A percentile compares a stretch with the other conserved stretches of the same genome.
Conservation (phyloP, 2,797 vertebrate genomes). For the Buphagus erythrorhynchus region DNA sequence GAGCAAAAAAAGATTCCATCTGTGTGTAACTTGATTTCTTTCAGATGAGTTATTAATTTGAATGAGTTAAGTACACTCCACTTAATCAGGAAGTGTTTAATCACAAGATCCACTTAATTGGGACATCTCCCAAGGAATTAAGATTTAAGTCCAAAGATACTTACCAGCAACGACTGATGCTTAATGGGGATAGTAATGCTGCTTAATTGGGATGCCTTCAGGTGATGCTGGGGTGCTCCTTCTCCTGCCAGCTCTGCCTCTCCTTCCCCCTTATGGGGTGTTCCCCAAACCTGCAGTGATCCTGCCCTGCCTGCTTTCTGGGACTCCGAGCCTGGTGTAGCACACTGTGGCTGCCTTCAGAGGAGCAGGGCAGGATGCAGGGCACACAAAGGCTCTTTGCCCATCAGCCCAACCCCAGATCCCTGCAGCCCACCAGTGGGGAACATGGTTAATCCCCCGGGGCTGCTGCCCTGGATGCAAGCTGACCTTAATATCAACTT, state of each 20-base stretch:
- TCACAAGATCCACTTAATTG: constrained; percentile 78
- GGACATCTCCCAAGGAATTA: constrained; percentile 76
- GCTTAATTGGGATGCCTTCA: constrained; percentile 61
- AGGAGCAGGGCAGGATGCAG: neutral
- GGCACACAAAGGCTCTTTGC: neutral
- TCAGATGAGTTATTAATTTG: constrained; percentile 78
- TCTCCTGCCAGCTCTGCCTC: neutral
- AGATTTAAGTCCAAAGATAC: constrained; percentile 75
- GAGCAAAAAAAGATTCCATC: constrained; percentile 69
- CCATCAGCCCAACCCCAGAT: neutral
- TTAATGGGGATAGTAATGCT: constrained; percentile 61
- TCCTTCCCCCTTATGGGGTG: neutral
- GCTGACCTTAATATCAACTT: neutral
- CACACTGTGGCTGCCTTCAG: accelerated
- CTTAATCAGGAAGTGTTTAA: constrained; percentile 77
- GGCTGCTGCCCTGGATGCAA: neutral
- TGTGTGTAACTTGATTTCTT: constrained; percentile 76
- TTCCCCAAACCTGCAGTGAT: neutral
- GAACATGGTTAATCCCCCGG: neutral
- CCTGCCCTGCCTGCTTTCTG: neutral
- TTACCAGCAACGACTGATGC: constrained; percentile 64
- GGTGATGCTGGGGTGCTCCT: constrained; percentile 32
- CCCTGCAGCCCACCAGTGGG: neutral
- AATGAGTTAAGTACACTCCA: constrained; percentile 77
- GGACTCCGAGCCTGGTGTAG: neutral